Evolutionary conservation across 1,140 invertebrate species (phyloP).

Genomic region (Physella acuta): DNA sequence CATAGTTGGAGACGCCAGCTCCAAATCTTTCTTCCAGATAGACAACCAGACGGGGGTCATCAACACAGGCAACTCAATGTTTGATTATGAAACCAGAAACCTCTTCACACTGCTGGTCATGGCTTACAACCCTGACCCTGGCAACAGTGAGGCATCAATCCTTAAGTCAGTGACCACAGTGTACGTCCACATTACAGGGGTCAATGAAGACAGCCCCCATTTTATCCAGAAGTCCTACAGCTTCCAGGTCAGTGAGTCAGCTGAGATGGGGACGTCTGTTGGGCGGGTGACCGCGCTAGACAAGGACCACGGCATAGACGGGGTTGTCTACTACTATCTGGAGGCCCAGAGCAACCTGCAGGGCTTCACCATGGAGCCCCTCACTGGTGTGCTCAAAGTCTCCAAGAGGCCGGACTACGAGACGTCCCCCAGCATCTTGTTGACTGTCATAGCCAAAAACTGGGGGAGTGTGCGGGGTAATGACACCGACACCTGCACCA

Average conservation of each 20-base stretch:
- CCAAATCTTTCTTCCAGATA: slow-evolving; percentile 77
- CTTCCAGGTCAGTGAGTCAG: slow-evolving; percentile 91
- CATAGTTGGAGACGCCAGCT: slow-evolving; percentile 63
- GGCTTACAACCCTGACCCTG: slow-evolving; percentile 81
- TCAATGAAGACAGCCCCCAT: slow-evolving; percentile 89
- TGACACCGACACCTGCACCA: slow-evolving; percentile 91
- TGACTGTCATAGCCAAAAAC: slow-evolving; percentile 94
- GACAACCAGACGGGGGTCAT: slow-evolving; percentile 77
- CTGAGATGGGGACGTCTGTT: slow-evolving; percentile 80
- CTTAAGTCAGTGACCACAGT: slow-evolving; percentile 67
- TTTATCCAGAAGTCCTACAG: slow-evolving; percentile 90
- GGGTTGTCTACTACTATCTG: slow-evolving; percentile 86
- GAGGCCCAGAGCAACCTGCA: slow-evolving; percentile 90
- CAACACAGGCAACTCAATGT: slow-evolving; percentile 65
- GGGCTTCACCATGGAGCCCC: slow-evolving; percentile 84
- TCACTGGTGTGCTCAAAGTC: slow-evolving; percentile 76
- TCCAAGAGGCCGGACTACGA: slow-evolving; percentile 79
- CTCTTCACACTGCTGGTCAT: slow-evolving; percentile 78
- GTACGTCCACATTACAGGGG: slow-evolving; percentile 78
- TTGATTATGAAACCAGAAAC: slow-evolving; percentile 87
- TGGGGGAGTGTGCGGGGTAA: slow-evolving; percentile 87
- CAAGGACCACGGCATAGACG: slow-evolving; percentile 87
- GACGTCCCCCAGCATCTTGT: slow-evolving; percentile 83
- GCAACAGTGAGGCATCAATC: slow-evolving; percentile 67
- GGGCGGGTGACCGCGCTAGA: slow-evolving; percentile 87